These are phyloP conservation scores for Oreortyx pictus DNA, from an alignment of 2,797 vertebrate genomes.

Conservation along the genomic window DNA sequence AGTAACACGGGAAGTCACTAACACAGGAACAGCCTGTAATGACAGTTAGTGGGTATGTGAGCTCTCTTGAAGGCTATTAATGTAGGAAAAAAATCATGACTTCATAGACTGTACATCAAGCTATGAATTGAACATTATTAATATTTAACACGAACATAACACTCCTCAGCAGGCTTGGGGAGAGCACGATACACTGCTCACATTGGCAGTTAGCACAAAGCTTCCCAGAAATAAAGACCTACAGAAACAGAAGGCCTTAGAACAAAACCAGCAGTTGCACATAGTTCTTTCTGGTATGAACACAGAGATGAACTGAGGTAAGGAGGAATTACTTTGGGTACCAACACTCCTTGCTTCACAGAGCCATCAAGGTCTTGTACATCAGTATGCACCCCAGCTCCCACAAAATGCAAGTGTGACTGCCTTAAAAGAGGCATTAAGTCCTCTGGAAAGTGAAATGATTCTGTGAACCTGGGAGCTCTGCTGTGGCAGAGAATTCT, in stretches of 20 bases:
- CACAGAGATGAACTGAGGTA: background rate
- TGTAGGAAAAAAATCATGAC: background rate
- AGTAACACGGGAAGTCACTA: background rate
- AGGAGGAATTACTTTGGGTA: fast-evolving
- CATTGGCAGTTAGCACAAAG: background rate
- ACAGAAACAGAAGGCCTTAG: background rate
- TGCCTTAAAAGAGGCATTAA: background rate
- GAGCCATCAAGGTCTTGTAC: background rate
- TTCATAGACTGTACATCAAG: background rate
- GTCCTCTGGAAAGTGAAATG: background rate
- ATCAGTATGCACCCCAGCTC: background rate
- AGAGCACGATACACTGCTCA: background rate
- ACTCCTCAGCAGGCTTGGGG: background rate
- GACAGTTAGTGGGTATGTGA: background rate
- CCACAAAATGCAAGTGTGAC: background rate
- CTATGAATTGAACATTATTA: background rate
- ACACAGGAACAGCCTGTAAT: background rate
- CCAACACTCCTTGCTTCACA: background rate
- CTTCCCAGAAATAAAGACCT: fast-evolving
- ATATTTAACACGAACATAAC: background rate
- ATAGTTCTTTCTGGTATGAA: background rate
- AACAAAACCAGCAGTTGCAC: background rate
- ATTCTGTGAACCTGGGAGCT: background rate
- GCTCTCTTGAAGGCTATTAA: background rate
- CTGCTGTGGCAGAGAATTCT: background rate